phyloP scores from a whole-genome alignment of 2,888 invertebrate genomes.

The Tuta absoluta region DNA sequence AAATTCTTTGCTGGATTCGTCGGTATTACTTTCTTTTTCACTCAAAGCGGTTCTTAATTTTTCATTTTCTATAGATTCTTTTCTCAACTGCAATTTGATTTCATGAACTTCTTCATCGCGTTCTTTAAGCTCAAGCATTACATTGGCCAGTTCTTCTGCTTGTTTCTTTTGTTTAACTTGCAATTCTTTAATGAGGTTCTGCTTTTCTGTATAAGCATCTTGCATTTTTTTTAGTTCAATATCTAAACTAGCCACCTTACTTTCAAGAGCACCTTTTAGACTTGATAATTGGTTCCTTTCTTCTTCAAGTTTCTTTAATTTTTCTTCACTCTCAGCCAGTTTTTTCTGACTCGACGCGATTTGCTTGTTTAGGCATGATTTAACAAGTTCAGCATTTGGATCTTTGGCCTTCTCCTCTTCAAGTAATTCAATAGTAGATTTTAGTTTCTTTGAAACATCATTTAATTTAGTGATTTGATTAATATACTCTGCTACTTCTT shows the following conservation, averaged over 20 bases:
- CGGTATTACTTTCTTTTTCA: constrained; percentile 72
- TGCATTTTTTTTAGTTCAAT: constrained; percentile 66
- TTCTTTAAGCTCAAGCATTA: constrained; percentile 74
- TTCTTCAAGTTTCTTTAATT: constrained; percentile 67
- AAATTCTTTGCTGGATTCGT: constrained; percentile 73
- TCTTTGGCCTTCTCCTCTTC: constrained; percentile 76
- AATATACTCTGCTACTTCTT: constrained; percentile 73
- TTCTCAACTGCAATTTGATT: constrained; percentile 76
- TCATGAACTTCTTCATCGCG: constrained; percentile 80
- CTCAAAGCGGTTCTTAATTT: constrained; percentile 82
- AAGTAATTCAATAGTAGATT: constrained; percentile 72
- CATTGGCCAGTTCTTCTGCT: constrained; percentile 69
- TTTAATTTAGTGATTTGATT: constrained; percentile 80
- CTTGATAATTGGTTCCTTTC: constrained; percentile 65
- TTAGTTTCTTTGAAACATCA: constrained; percentile 73
- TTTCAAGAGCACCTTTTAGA: constrained; percentile 60
- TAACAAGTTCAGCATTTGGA: constrained; percentile 75
- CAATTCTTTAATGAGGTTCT: constrained; percentile 69
- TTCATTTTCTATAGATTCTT: constrained; percentile 83
- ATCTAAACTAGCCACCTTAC: constrained; percentile 58
- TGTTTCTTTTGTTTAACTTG: constrained; percentile 73
- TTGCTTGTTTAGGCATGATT: constrained; percentile 77
- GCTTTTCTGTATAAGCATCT: constrained; percentile 69
- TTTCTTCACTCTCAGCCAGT: constrained; percentile 65
- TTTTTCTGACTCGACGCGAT: constrained; percentile 70